A percentile compares a stretch with the other conserved stretches of the same genome.
Evolutionary conservation across 2,888 invertebrate species (phyloP).

Genomic region (Phortica magna): DNA sequence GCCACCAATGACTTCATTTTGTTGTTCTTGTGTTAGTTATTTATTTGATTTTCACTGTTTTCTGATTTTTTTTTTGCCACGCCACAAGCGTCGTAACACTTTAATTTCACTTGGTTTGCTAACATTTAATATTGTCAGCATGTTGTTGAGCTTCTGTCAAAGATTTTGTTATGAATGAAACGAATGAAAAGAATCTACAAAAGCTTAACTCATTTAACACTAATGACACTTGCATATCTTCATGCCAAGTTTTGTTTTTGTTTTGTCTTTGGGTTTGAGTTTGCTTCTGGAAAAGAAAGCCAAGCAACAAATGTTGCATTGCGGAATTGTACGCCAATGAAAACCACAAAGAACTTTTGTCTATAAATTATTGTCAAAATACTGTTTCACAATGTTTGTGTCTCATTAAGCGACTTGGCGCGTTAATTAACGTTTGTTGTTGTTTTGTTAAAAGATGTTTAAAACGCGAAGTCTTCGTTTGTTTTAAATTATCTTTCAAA

Average conservation of each 20-base stretch:
- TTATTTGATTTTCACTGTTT: constrained; percentile 56
- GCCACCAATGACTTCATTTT: neutral
- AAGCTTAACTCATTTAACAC: too few relatives aligned
- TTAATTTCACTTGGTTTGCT: constrained; percentile 30
- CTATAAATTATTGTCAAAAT: constrained; percentile 30
- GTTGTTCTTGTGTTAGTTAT: constrained; percentile 27
- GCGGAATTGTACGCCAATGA: neutral
- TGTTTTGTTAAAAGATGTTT: too few relatives aligned
- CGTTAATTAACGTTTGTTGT: too few relatives aligned
- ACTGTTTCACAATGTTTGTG: neutral
- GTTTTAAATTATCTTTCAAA: too few relatives aligned
- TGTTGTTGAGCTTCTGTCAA: neutral
- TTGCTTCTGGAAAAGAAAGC: constrained; percentile 47
- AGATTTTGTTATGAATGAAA: constrained; percentile 33
- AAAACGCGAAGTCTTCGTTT: too few relatives aligned
- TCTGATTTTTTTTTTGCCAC: constrained; percentile 67
- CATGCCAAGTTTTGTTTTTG: constrained; percentile 68
- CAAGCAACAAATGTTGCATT: constrained; percentile 30
- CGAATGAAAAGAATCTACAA: too few relatives aligned
- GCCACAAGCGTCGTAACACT: neutral
- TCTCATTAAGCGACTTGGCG: constrained; percentile 19
- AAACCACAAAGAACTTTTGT: constrained; percentile 23
- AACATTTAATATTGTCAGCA: constrained; percentile 38
- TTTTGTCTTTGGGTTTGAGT: neutral
- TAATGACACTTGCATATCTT: constrained; percentile 31